Conservation (phyloP, 2,113 vertebrate genomes). For the Alexandromys fortis region DNA sequence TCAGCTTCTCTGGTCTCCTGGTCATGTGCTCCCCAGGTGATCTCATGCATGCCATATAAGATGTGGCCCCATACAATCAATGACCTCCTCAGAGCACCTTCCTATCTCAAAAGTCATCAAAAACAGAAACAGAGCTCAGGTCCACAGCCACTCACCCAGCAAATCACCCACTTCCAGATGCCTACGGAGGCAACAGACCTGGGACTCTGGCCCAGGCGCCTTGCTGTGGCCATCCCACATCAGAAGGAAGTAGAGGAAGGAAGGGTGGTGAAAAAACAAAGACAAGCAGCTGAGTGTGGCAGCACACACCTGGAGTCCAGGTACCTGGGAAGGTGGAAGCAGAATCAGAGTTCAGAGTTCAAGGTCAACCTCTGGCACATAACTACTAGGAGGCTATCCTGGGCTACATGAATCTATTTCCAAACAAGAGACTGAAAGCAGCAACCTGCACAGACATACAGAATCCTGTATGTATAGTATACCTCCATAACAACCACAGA, state of each 20-base stretch:
- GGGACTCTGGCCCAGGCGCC: background rate
- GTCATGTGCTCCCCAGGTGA: background rate
- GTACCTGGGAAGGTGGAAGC: background rate
- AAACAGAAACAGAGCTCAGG: constrained; percentile 1
- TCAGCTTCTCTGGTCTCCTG: constrained; percentile 30
- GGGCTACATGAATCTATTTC: background rate
- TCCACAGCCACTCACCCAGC: background rate
- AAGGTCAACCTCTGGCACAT: background rate
- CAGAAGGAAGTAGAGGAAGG: background rate
- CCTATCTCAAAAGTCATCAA: background rate
- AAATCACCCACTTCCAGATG: background rate
- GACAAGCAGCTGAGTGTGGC: background rate
- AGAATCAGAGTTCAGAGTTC: background rate
- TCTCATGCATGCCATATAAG: background rate
- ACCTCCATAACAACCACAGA: background rate
- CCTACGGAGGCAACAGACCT: background rate
- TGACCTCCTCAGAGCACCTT: background rate
- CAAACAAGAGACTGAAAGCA: background rate
- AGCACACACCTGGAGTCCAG: background rate
- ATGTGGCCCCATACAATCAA: background rate
- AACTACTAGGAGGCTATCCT: background rate
- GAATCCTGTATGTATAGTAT: background rate
- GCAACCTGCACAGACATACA: background rate
- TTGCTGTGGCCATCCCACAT: background rate
- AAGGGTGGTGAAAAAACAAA: background rate